Percentiles rank a stretch among this genome's conserved stretches.
These are phyloP conservation scores for Pristionchus exspectatus DNA, from an alignment of 2,888 invertebrate genomes.

Conservation along the genomic window DNA sequence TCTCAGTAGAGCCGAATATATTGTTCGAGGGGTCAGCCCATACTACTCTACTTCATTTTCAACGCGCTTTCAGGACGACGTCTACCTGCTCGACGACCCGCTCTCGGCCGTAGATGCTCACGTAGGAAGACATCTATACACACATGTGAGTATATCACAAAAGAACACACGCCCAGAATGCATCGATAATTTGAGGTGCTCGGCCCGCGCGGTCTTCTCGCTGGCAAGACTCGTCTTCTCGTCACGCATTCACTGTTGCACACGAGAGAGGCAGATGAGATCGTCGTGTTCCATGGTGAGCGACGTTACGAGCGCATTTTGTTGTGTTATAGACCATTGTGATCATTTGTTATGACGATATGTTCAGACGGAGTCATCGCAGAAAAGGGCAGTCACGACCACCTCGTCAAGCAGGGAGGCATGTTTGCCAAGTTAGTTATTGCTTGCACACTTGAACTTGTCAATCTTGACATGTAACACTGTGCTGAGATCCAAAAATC, in stretches of 20 bases:
- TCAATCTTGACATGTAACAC: too few relatives aligned
- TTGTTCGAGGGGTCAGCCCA: too few relatives aligned
- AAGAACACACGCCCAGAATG: too few relatives aligned
- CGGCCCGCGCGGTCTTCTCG: slow-evolving; percentile 85
- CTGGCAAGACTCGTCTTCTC: slow-evolving; percentile 87
- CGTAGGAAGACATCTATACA: slow-evolving; percentile 97
- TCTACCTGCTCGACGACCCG: slow-evolving; percentile 95
- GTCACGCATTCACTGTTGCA: slow-evolving; percentile 97
- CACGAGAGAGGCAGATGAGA: slow-evolving; percentile 91
- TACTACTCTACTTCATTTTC: not conserved
- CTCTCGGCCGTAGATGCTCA: slow-evolving; percentile 95
- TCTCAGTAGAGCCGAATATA: not conserved
- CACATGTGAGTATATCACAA: slow-evolving; percentile 62
- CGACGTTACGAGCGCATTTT: not conserved
- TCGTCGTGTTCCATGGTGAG: slow-evolving; percentile 87
- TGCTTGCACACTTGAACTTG: not conserved
- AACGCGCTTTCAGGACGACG: slow-evolving; percentile 79
- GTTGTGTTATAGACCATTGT: too few relatives aligned
- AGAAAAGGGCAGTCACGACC: slow-evolving; percentile 1
- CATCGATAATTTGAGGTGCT: too few relatives aligned
- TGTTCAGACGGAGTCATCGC: slow-evolving; percentile 35
- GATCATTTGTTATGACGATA: too few relatives aligned
- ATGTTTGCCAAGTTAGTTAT: slow-evolving; percentile 22
- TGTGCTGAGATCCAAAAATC: too few relatives aligned
- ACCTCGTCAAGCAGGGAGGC: not conserved